Evolutionary conservation across 2,113 vertebrate species (phyloP).

Genomic region (Zapornia atra): DNA sequence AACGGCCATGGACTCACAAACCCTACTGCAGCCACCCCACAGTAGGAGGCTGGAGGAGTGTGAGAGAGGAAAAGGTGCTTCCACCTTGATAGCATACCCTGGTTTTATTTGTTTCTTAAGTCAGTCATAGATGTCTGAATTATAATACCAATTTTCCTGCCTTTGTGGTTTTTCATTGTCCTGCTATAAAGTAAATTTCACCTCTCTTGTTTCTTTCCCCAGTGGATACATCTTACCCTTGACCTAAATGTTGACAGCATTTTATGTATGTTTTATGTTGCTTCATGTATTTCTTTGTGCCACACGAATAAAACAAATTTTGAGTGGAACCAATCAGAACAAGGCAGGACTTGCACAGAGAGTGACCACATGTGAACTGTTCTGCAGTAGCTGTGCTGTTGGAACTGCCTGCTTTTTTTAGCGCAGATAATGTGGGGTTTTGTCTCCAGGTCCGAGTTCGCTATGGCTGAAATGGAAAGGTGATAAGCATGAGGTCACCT

Average conservation of each 20-base stretch:
- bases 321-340: background rate
- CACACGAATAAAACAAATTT: background rate
- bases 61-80: background rate
- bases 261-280: background rate
- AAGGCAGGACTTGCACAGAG: background rate
- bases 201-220: background rate
- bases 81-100: background rate
- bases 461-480: background rate
- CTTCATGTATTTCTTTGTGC: background rate
- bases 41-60: background rate
- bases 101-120: background rate
- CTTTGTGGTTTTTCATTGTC: background rate
- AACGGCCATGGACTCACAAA: accelerated
- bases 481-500: background rate
- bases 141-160: background rate
- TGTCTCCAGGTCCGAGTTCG: background rate
- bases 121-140: background rate
- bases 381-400: background rate
- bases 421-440: background rate
- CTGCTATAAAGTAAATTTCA: background rate
- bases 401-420: background rate
- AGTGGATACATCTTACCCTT: background rate
- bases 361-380: background rate
- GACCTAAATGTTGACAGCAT: background rate
- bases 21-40: accelerated